These are phyloP conservation scores for Drosophila mojavensis DNA, from an alignment of 1,140 invertebrate species.

Conservation along the genomic window DNA sequence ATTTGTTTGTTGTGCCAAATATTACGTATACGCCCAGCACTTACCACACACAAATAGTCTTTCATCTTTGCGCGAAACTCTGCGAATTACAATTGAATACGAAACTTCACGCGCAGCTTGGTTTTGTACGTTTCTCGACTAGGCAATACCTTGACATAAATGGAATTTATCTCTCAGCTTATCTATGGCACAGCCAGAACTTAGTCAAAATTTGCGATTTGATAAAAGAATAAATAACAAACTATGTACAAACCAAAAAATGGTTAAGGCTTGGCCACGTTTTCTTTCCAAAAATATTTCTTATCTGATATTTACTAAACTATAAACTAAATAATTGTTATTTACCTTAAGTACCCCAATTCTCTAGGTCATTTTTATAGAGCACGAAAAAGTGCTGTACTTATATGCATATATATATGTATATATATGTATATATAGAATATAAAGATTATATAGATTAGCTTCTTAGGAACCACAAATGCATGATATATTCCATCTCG, in stretches of 20 bases:
- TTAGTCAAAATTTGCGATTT: slow-evolving; percentile 21
- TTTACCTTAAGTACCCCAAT: too few species aligned
- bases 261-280: not conserved
- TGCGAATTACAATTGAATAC: too few species aligned
- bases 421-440: too few species aligned
- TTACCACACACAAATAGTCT: not conserved
- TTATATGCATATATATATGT: too few species aligned
- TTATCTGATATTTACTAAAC: not conserved
- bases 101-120: too few species aligned
- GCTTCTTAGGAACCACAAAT: too few species aligned
- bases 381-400: too few species aligned
- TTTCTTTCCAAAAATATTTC: not conserved
- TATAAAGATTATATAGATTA: too few species aligned
- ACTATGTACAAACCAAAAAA: not conserved
- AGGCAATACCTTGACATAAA: slow-evolving; percentile 28
- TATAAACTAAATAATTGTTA: not conserved
- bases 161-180: slow-evolving; percentile 2
- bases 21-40: not conserved
- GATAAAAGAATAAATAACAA: not conserved
- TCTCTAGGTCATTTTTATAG: too few species aligned
- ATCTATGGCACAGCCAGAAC: slow-evolving; percentile 11
- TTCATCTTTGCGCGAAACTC: slow-evolving; percentile 13
- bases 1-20: not conserved
- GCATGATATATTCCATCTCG: too few species aligned
- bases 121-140: slow-evolving; percentile 5